A percentile compares a stretch with the other conserved stretches of the same genome.
phyloP scores from a whole-genome alignment of 30 jellyfish, hydroid and myxozoan genomes.

The Turritopsis dohrnii region DNA sequence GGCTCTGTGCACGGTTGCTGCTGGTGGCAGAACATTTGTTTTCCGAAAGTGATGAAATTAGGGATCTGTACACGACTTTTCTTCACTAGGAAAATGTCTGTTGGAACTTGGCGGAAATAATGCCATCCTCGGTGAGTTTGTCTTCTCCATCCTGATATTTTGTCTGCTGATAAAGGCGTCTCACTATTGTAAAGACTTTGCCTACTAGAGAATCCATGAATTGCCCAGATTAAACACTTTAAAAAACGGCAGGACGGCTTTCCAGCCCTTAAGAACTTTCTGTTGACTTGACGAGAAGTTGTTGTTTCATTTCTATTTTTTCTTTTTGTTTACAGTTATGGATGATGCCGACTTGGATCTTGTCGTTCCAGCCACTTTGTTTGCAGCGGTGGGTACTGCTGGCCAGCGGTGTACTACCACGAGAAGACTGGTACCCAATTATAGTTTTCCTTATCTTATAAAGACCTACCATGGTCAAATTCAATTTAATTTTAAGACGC shows the following conservation, averaged over 20 bases:
- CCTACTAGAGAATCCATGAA: too few species aligned
- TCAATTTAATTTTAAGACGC: too few species aligned
- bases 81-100: constrained; percentile 52
- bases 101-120: constrained; percentile 89
- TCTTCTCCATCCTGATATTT: neutral
- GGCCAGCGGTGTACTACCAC: constrained; percentile 92
- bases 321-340: constrained; percentile 44
- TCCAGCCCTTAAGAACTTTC: too few species aligned
- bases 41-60: too few species aligned
- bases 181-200: neutral
- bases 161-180: too few species aligned
- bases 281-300: too few species aligned
- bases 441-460: too few species aligned
- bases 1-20: neutral
- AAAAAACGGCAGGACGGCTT: too few species aligned
- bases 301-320: too few species aligned
- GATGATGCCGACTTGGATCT: constrained; percentile 86
- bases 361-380: constrained; percentile 72
- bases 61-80: neutral
- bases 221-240: too few species aligned
- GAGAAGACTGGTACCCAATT: constrained; percentile 61
- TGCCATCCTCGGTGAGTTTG: constrained; percentile 70
- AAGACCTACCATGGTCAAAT: too few species aligned
- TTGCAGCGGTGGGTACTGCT: constrained; percentile 97
- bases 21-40: too few species aligned